Base-by-base conservation (phyloP, 2,888 invertebrate species). In the Notocelia uddmanniana region DNA sequence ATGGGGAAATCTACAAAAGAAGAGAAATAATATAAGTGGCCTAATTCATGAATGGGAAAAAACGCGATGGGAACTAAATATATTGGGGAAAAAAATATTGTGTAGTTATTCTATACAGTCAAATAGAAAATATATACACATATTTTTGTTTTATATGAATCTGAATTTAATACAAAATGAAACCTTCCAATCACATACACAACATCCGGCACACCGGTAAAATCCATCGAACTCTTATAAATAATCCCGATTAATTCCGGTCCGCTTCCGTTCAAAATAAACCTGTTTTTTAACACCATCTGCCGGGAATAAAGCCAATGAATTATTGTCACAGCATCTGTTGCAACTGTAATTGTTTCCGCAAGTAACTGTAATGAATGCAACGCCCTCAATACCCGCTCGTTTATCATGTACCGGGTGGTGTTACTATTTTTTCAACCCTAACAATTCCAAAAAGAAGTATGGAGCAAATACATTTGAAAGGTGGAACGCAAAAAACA, bases 271-370 rank as follows among this genome's bases (percentile, higher is more conserved):
- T 26, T 21, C 23, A 57, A 48, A 59, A 71, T 45, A 71, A 67
- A 66, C 34, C 60, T 45, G 48, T 68, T 72, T 72, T 68, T 62
- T 34, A 67, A 62, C 55, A 60, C 60, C 72, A 69, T 72, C 58
- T 60, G 76, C 63, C 68, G 72, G 72, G 74, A 74, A 77, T 76
- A 75, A 73, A 77, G 74, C 75, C 73, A 48, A 75, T 77, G 77
- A 78, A 74, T 75, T 76, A 78, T 77, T 74, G 74, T 73, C 59
- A 31, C 50, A 68, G 68, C 76, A 77, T 77, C 75, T 75, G 78
- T 66, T 76, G 74, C 74, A 75, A 74, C 55, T 74, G 76, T 77
- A 77, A 78, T 78, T 77, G 77, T 75, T 77, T 77, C 77, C 76
- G 73, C 74, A 76, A 76, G 75, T 74, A 76, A 76, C 66, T 63